A percentile compares a stretch with the other conserved stretches of the same genome.
phyloP scores from a whole-genome alignment of 1,140 invertebrate species.

The Pogonognathellus flavescens region DNA sequence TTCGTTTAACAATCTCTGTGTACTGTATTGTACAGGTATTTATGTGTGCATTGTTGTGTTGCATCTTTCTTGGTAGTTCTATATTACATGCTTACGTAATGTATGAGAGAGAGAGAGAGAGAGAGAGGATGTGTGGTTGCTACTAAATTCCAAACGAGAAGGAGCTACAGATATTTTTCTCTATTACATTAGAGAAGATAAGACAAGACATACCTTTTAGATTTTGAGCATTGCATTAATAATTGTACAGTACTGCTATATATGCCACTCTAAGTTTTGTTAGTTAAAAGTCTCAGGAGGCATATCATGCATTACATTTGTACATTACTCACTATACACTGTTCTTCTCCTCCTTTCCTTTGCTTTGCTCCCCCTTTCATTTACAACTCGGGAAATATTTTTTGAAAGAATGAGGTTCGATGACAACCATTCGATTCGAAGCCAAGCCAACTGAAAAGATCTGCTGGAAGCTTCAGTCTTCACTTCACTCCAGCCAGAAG shows the following conservation, averaged over 20 bases:
- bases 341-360: slow-evolving; percentile 52
- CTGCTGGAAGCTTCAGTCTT: slow-evolving; percentile 35
- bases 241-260: slow-evolving; percentile 53
- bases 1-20: no score
- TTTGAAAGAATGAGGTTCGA: slow-evolving; percentile 55
- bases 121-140: background rate
- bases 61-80: background rate
- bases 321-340: background rate
- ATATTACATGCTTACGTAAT: background rate
- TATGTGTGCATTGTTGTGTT: background rate
- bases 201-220: slow-evolving; percentile 45
- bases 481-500: background rate
- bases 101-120: background rate
- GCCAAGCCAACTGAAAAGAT: slow-evolving; percentile 37
- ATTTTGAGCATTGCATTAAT: slow-evolving; percentile 40
- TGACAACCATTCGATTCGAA: slow-evolving; percentile 61
- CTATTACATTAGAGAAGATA: slow-evolving; percentile 21
- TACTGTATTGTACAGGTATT: background rate
- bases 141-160: no score
- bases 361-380: slow-evolving; percentile 53
- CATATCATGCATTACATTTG: background rate
- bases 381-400: slow-evolving; percentile 60
- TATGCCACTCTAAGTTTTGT: background rate
- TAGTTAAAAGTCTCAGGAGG: slow-evolving; percentile 9
- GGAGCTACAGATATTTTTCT: slow-evolving; percentile 15